Conservation (phyloP, 2,888 invertebrate species). For the Heliothis peltigera region DNA sequence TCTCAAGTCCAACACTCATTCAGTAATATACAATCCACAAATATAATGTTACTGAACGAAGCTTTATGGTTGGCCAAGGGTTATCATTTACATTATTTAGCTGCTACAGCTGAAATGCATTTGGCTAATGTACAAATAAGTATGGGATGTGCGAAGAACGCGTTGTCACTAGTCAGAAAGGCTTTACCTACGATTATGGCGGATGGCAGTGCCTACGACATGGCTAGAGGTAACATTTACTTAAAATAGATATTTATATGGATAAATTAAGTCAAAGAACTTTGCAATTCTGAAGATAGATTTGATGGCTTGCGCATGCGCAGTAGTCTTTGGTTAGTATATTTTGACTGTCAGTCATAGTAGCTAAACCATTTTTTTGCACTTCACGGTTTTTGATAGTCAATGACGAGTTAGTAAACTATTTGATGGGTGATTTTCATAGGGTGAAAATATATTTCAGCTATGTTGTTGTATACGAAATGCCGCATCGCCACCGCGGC, state of each 20-base stretch:
- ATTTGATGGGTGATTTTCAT: not conserved
- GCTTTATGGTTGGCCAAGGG: slow-evolving; percentile 93
- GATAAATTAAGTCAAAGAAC: too few relatives aligned
- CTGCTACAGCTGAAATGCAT: slow-evolving; percentile 93
- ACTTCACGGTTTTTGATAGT: too few relatives aligned
- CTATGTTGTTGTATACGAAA: slow-evolving; percentile 93
- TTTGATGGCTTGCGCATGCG: not conserved
- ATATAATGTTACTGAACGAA: slow-evolving; percentile 91
- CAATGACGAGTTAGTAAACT: too few relatives aligned
- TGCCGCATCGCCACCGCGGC: slow-evolving; percentile 93
- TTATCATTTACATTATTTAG: slow-evolving; percentile 94
- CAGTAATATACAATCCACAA: slow-evolving; percentile 88
- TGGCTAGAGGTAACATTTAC: slow-evolving; percentile 90
- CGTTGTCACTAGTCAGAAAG: slow-evolving; percentile 92
- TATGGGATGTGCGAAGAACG: slow-evolving; percentile 94
- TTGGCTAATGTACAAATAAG: slow-evolving; percentile 94
- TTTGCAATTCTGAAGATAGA: too few relatives aligned
- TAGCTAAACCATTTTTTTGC: too few relatives aligned
- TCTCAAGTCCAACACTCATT: slow-evolving; percentile 91
- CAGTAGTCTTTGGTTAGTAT: not conserved
- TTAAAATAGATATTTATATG: too few relatives aligned
- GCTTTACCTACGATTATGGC: slow-evolving; percentile 93
- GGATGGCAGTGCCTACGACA: slow-evolving; percentile 95
- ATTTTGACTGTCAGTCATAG: too few relatives aligned
- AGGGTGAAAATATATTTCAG: slow-evolving; percentile 60